Base-by-base conservation (phyloP, 1,140 invertebrate species). In the Chironomus tepperi region DNA sequence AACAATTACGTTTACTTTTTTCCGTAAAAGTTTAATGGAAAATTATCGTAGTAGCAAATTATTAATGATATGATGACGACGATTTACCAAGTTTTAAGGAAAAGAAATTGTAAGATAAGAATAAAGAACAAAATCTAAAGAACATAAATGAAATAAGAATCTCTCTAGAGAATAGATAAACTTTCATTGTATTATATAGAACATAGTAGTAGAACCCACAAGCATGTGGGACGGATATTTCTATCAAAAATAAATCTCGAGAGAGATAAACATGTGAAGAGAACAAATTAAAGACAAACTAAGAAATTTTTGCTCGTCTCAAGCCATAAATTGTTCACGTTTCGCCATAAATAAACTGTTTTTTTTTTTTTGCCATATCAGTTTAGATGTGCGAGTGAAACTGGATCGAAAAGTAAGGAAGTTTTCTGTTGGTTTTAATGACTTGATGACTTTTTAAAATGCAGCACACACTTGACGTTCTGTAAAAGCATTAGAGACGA, bases 51-150 rank as follows among this genome's bases (percentile, higher is more conserved):
- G 15, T 5, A 57, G 12, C 12, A 3, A 57, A 57, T 57, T 57
- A 57, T 57, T 57, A 57, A 57, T 57, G 47, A 57, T 57, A 12
- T 57, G 47, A 57, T 57, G 47, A 57, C 47, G 47, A 57, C 47
- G n/a, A 57, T n/a, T 57, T 12, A 15, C 12, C 15, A n/a, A 57
- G 12, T 57, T 12, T 57, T 12, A 5, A 34, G 24, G 24, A 34
- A 34, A 34, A 34, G 24, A 34, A 34, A 34, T 34, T 34, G 24
- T 34, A 34, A n/a, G 24, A 34, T 34, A 34, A 34, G 12, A 5
- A 3, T 15, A n/a, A 57, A 57, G 47, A n/a, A 57, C 12, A 57
- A 57, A 47, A 57, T 57, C 47, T 57, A 15, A n/a, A n/a, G 5
- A 57, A 57, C n/a, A n/a, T 57, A 12, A 57, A 47, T 10, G 8